phyloP scores from a whole-genome alignment of 1,140 invertebrate species.

The Palaemon carinicauda region DNA sequence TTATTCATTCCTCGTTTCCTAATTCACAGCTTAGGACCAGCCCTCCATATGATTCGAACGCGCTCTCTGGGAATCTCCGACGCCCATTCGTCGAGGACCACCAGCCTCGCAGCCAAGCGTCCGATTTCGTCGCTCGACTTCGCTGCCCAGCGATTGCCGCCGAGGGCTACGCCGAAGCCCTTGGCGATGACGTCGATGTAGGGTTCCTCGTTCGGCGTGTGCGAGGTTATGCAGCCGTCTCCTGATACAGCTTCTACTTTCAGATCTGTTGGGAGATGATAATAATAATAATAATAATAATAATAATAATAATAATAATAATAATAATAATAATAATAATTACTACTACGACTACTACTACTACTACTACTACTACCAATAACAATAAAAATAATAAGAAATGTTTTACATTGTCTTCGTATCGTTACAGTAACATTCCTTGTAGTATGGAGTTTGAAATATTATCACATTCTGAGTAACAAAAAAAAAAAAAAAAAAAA shows the following conservation, averaged over 20 bases:
- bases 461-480: too few relatives aligned
- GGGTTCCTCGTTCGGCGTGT: not conserved
- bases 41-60: not conserved
- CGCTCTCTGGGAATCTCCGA: not conserved
- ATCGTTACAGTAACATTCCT: too few relatives aligned
- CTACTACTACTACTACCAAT: too few relatives aligned
- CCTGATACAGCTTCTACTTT: not conserved
- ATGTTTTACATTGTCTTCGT: too few relatives aligned
- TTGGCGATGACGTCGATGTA: not conserved
- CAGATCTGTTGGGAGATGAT: not conserved
- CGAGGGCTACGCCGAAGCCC: not conserved
- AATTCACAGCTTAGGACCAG: not conserved
- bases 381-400: too few relatives aligned
- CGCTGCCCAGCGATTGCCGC: not conserved
- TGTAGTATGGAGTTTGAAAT: too few relatives aligned
- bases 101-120: not conserved
- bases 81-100: not conserved
- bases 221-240: not conserved
- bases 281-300: too few relatives aligned
- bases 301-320: too few relatives aligned
- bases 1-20: not conserved
- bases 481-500: too few relatives aligned
- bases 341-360: too few relatives aligned
- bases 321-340: too few relatives aligned
- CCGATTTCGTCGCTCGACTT: slow-evolving; percentile 1